Base-by-base conservation (phyloP, 2,797 vertebrate species). In the Helarctos malayanus region DNA sequence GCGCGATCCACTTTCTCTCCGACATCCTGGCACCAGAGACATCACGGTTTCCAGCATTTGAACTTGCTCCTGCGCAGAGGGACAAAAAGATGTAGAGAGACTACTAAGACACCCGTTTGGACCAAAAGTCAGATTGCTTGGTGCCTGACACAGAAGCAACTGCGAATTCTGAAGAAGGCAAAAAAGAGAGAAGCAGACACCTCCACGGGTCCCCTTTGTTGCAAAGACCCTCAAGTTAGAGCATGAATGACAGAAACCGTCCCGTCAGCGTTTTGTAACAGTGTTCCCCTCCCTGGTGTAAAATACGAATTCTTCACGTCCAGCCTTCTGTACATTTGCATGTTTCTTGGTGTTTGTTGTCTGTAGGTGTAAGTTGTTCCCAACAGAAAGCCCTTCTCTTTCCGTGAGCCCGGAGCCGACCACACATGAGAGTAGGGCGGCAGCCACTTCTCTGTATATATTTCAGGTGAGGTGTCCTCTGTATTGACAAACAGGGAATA, bases 1-100 rank as follows among this genome's bases (percentile, higher is more conserved):
- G 99, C 71, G 98, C 99, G n/a, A 99, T 99, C 98, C 99, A 99
- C 98, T 99, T 99, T 98, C 99, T 99, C 25, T 99, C 99, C 0
- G 99, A 99, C 86, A 89, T 99, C 97, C 95, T 98, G 14, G 98
- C 98, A 35, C 99, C 99, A 0, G 99, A 99, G 96, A 98, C 98
- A 3, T 99, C 99, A 69, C 98, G 98, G 98, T 99, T 99, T 97
- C 99, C 99, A 61, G 99, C 99, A 0, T 99, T 99, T 98, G 99
- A 99, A 98, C 99, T 99, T 95, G 99, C 99, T 99, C 98, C 97
- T 98, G 97, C 96, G n/a, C 97, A 87, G 95, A 98, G 56, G 68
- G 98, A 98, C 95, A 97, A 93, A 97, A 98, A 98, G 98, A 97
- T 97, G 95, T 94, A 98, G 82, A 97, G 98, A 75, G 97, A 98